phyloP scores from a whole-genome alignment of 2,113 vertebrate species.

The Podarcis cretensis region DNA sequence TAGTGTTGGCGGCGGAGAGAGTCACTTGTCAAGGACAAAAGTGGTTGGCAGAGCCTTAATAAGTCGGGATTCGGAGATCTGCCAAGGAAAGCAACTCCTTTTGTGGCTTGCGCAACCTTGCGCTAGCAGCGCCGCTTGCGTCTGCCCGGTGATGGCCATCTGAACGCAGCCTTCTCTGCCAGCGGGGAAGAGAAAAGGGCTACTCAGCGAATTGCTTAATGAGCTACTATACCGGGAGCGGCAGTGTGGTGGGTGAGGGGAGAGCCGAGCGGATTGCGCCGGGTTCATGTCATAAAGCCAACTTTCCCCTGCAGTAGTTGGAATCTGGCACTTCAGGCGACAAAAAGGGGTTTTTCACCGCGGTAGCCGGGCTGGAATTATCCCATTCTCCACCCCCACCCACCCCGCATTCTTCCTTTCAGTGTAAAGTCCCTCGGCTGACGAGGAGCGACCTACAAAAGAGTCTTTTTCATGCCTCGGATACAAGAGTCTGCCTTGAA shows the following conservation, averaged over 20 bases:
- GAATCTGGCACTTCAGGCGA: background rate
- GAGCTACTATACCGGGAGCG: slow-evolving; percentile 3
- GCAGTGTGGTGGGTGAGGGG: background rate
- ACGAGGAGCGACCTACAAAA: slow-evolving; percentile 27
- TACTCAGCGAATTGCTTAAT: slow-evolving; percentile 38
- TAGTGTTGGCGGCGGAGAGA: slow-evolving; percentile 42
- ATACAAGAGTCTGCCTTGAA: slow-evolving; percentile 30
- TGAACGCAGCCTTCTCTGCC: slow-evolving; percentile 61
- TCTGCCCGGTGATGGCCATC: slow-evolving; percentile 29
- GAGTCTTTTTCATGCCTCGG: slow-evolving; percentile 31
- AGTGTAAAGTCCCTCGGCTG: background rate
- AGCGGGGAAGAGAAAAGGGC: slow-evolving; percentile 8
- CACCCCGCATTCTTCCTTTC: background rate
- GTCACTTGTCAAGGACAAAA: slow-evolving; percentile 70
- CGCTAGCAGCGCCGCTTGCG: slow-evolving; percentile 43
- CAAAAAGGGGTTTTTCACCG: background rate
- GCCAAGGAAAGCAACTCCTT: slow-evolving; percentile 65
- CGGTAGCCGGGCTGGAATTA: background rate
- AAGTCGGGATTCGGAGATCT: slow-evolving; percentile 38
- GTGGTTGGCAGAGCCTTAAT: slow-evolving; percentile 56
- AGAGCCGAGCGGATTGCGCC: background rate
- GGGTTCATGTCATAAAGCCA: background rate
- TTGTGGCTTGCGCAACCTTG: slow-evolving; percentile 42
- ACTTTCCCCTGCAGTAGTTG: background rate
- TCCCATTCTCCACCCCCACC: no score